Evolutionary conservation across 2,797 vertebrate species (phyloP).

Genomic region (Clarias laeviceps): DNA sequence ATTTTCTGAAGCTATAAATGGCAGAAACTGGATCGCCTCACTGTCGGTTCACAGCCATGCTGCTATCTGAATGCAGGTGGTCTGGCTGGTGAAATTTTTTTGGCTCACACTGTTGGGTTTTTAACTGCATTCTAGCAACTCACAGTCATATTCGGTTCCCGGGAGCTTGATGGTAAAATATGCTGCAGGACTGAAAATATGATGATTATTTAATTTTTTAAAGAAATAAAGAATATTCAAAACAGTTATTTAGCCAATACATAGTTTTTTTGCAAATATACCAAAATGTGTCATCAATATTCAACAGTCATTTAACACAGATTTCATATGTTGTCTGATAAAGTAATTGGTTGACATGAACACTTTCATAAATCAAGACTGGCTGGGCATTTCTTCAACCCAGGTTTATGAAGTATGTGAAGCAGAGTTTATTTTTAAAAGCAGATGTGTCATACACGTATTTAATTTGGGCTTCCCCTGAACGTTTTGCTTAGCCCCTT

Average conservation of each 20-base stretch:
- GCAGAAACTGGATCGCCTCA: constrained; percentile 44
- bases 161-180: neutral
- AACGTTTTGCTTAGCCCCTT: neutral
- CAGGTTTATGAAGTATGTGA: neutral
- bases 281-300: neutral
- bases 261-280: neutral
- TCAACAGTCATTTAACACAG: neutral
- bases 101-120: neutral
- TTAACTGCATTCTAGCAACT: constrained; percentile 9
- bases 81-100: constrained; percentile 1
- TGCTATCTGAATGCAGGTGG: constrained; percentile 14
- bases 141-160: neutral
- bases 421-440: neutral
- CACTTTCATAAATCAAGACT: neutral
- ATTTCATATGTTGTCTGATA: neutral
- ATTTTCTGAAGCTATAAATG: constrained; percentile 56
- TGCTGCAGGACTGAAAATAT: neutral
- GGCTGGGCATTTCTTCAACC: neutral
- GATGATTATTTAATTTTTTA: neutral
- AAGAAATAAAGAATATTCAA: neutral
- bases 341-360: neutral
- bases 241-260: neutral
- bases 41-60: constrained; percentile 16
- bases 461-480: neutral
- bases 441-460: neutral